Evolutionary conservation across 2,888 invertebrate genomes (phyloP), one percentile per base, ranked within the genome.

Genomic region (Diplazon laetatorius): DNA sequence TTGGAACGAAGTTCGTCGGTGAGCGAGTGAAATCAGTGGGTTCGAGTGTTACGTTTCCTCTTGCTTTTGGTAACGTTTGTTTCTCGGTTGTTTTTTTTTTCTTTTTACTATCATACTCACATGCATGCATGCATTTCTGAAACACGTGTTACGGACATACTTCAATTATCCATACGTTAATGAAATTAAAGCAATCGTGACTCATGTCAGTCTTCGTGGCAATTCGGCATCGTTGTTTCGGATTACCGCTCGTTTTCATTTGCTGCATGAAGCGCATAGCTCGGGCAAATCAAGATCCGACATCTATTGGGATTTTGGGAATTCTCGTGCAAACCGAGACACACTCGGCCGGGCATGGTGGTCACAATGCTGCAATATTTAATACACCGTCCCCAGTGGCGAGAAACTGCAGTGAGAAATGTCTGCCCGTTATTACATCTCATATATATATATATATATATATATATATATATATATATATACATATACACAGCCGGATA

Each of bases 341-440:
- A 52, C 30, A 25, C 14, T 16, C 9, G 42, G n/a, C n/a, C 39
- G n/a, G 18, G 50, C 30, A 20, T 1, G 30, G 14, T 35, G 30
- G 50, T 52, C 52, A 55, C 71, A n/a, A n/a, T 52, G 55, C 52
- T 18, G 66, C 52, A 68, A 76, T 72, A 78, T 72, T 76, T 76
- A 57, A 80, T 74, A 74, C 59, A 60, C 52, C 25, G 46, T 20
- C 25, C 42, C 39, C 44, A 52, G 48, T 65, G 63, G 25, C 55
- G 42, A 52, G 65, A 14, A 37, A 50, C 65, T 71, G 42, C 71
- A 44, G 74, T 80, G 77, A 75, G 69, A 77, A 77, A 80, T 80
- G 74, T 75, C 63, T 63, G 71, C 68, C 52, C 46, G 80, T 77
- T 80, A 80, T 80, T 80, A 71, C 76, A 20, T 52, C 52, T 44